A percentile compares a stretch with the other conserved stretches of the same genome.
Evolutionary conservation across 1,140 invertebrate genomes (phyloP).

Genomic region (Drosophila teissieri): DNA sequence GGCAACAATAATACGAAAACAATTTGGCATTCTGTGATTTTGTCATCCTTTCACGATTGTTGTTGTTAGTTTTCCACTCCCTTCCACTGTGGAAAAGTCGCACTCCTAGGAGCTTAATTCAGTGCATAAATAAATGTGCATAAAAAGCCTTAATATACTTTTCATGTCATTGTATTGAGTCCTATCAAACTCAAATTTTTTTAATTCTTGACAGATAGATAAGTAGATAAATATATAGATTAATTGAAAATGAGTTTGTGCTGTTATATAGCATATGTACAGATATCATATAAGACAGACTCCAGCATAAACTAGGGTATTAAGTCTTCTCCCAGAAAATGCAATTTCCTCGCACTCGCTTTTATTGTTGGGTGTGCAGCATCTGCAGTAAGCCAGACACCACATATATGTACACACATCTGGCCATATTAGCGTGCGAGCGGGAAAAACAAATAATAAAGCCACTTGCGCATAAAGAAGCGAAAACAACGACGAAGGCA

Average conservation of each 20-base stretch:
- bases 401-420: constrained; percentile 18
- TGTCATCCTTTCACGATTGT: constrained; percentile 44
- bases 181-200: background rate
- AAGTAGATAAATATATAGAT: too few species aligned
- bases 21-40: constrained; percentile 80
- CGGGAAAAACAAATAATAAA: constrained; percentile 76
- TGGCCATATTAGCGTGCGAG: constrained; percentile 53
- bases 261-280: too few species aligned
- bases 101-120: background rate
- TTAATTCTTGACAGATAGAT: too few species aligned
- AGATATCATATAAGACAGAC: too few species aligned
- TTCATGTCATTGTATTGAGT: too few species aligned
- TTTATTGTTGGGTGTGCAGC: constrained; percentile 15
- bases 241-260: too few species aligned
- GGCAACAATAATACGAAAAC: constrained; percentile 79
- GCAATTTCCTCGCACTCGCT: constrained; percentile 1
- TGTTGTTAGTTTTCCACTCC: constrained; percentile 27
- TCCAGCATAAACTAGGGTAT: background rate
- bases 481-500: constrained; percentile 24
- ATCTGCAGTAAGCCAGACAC: constrained; percentile 30
- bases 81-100: background rate
- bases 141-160: too few species aligned
- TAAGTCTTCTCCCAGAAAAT: background rate
- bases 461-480: constrained; percentile 67
- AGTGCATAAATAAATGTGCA: background rate